These are phyloP conservation scores for Pachyuromys duprasi DNA, from an alignment of 2,797 vertebrate species.

Conservation along the genomic window DNA sequence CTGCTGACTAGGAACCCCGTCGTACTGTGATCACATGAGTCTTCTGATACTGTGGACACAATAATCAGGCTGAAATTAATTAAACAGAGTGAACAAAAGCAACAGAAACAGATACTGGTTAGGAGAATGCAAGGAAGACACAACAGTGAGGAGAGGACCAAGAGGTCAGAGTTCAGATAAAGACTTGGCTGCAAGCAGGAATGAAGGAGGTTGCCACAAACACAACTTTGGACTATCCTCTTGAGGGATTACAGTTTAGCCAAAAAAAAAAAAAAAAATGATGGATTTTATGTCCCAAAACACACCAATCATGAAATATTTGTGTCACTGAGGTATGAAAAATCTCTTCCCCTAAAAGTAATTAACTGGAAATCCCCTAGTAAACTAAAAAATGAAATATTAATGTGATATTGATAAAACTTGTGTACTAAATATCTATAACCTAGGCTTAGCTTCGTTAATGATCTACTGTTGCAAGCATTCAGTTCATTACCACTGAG, in stretches of 20 bases:
- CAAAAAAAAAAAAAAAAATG: not conserved
- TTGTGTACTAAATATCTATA: not conserved
- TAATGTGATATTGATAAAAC: not conserved
- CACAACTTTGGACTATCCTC: not conserved
- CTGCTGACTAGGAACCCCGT: not conserved
- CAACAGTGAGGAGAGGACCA: not conserved
- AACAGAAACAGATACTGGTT: not conserved
- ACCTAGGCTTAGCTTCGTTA: not conserved
- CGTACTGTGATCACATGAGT: not conserved
- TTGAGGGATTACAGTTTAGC: not conserved
- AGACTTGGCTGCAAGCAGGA: not conserved
- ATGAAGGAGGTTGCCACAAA: not conserved
- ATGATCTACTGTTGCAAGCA: not conserved
- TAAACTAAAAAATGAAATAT: conserved; percentile 49
- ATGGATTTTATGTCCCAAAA: conserved; percentile 20
- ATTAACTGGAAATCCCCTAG: not conserved
- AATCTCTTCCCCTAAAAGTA: not conserved
- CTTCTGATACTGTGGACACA: not conserved
- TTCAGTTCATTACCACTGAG: not conserved
- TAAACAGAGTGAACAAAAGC: not conserved
- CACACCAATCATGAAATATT: not conserved
- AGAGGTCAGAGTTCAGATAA: not conserved
- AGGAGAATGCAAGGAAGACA: not conserved
- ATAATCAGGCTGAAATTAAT: not conserved
- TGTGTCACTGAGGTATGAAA: not conserved